These are phyloP conservation scores for Petrolisthes manimaculis DNA, from an alignment of 2,888 invertebrate species.

Conservation along the genomic window DNA sequence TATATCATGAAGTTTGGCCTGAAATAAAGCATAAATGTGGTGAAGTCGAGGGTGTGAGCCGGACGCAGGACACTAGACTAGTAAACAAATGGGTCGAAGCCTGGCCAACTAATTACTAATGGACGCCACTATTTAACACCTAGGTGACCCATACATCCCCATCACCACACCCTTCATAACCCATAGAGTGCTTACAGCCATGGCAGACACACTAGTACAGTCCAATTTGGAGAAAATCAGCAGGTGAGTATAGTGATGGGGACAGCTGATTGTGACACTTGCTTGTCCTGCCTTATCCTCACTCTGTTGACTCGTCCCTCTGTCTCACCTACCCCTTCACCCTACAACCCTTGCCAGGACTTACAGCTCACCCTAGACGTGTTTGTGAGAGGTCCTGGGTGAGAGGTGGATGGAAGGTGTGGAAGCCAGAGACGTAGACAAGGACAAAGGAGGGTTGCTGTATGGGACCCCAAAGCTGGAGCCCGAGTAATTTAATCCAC, in stretches of 20 bases:
- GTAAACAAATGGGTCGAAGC: constrained; percentile 63
- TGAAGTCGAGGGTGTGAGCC: background rate
- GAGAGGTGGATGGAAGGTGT: background rate
- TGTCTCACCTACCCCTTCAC: constrained; percentile 1
- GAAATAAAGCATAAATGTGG: background rate
- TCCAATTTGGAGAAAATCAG: constrained; percentile 64
- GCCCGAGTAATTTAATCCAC: background rate
- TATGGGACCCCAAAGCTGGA: background rate
- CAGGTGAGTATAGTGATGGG: constrained; percentile 48
- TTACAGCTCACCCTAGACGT: background rate
- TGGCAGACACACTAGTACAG: constrained; percentile 59
- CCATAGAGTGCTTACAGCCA: constrained; percentile 15
- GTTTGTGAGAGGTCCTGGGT: background rate
- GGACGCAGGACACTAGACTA: constrained; percentile 28
- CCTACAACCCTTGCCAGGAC: background rate
- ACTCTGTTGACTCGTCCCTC: background rate
- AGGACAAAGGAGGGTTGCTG: background rate
- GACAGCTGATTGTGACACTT: constrained; percentile 59
- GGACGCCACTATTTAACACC: constrained; percentile 54
- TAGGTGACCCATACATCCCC: constrained; percentile 11
- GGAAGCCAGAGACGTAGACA: background rate
- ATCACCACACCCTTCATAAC: constrained; percentile 20
- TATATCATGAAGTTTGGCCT: background rate
- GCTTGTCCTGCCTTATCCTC: background rate
- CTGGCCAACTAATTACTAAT: constrained; percentile 56